A percentile compares a stretch with the other conserved stretches of the same genome.
Conservation (phyloP, 1,140 invertebrate genomes). For the Apis florea region DNA sequence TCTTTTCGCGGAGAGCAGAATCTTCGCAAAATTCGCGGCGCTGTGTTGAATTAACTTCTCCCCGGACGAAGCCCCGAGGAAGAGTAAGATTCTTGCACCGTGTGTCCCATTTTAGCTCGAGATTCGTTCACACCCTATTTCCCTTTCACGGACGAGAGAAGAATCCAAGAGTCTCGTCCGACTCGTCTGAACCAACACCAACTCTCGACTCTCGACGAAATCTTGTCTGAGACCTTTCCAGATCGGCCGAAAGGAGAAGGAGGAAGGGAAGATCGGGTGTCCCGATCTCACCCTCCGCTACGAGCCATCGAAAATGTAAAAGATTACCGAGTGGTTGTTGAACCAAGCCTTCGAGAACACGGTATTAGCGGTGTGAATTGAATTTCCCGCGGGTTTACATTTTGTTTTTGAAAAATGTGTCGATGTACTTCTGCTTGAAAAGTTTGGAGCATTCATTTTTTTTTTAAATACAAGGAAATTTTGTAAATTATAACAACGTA, state of each 20-base stretch:
- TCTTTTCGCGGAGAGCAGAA: no score
- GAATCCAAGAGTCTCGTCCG: constrained; percentile 11
- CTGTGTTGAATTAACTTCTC: constrained; percentile 21
- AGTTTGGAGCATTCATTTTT: no score
- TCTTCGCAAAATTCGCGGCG: neutral
- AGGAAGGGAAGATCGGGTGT: neutral
- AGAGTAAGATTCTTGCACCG: neutral
- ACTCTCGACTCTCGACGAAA: constrained; percentile 13
- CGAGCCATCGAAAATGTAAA: constrained; percentile 36
- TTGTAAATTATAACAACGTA: no score
- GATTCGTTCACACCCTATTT: constrained; percentile 50
- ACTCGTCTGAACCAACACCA: constrained; percentile 19
- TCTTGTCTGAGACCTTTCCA: constrained; percentile 24
- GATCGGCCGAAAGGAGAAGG: neutral
- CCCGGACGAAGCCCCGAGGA: neutral
- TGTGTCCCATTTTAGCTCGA: neutral
- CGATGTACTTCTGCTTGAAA: no score
- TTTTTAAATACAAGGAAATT: no score
- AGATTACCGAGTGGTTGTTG: constrained; percentile 33
- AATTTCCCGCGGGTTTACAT: no score
- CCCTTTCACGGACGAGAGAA: constrained; percentile 1
- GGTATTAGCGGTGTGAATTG: constrained; percentile 16
- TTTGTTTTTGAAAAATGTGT: no score
- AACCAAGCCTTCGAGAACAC: neutral
- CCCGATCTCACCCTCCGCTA: constrained; percentile 3